Evolutionary conservation across 2,888 invertebrate species (phyloP).

Genomic region (Eupsilia transversa): DNA sequence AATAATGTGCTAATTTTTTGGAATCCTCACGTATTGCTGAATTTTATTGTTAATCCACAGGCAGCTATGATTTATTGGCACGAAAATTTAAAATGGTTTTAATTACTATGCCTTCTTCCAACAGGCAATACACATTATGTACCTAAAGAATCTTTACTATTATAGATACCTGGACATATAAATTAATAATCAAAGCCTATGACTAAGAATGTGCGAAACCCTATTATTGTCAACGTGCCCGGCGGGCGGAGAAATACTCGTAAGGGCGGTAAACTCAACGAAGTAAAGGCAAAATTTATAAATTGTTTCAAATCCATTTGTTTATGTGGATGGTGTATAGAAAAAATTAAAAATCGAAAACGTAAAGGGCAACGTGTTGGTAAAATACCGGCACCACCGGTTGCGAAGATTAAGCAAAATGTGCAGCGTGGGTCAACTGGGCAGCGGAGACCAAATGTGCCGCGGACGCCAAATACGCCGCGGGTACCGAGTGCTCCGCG

Average conservation of each 20-base stretch:
- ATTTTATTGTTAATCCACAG: slow-evolving; percentile 10
- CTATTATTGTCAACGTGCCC: too few relatives aligned
- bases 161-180: too few relatives aligned
- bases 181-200: too few relatives aligned
- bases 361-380: background rate
- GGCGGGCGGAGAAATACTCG: too few relatives aligned
- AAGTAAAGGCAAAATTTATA: background rate
- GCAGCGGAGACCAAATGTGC: background rate
- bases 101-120: slow-evolving; percentile 15
- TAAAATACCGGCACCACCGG: too few relatives aligned
- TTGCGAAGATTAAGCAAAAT: background rate
- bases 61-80: slow-evolving; percentile 17
- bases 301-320: background rate
- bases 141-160: background rate
- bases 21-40: slow-evolving; percentile 28
- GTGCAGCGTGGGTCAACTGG: background rate
- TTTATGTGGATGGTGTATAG: slow-evolving; percentile 1
- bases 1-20: slow-evolving; percentile 6
- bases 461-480: background rate
- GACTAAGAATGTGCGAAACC: background rate
- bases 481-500: background rate
- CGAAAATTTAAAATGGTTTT: slow-evolving; percentile 29
- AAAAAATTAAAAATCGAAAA: background rate
- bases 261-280: background rate
- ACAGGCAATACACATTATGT: background rate